Evolutionary conservation across 2,797 vertebrate genomes (phyloP), one percentile per base, ranked within the genome.

Genomic region (Halcyon badia): DNA sequence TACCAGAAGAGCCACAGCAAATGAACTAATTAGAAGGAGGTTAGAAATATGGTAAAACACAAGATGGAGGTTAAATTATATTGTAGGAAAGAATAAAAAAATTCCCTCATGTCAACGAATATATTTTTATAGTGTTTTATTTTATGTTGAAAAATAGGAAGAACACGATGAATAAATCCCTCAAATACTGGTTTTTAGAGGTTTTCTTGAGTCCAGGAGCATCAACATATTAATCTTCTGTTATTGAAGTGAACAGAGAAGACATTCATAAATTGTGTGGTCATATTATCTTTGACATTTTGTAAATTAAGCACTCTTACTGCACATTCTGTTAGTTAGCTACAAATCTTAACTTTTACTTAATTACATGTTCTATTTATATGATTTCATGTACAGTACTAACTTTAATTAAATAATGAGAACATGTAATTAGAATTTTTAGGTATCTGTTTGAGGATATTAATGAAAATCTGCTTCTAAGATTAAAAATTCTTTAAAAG

Each of bases 331-430:
- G 5, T 76, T 84, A 57, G 37, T 66, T 94, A 93, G 75, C 81
- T 70, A 77, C 13, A 69, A 60, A 79, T 77, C 14, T 25, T 64
- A 83, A 80, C 11, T 94, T 89, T 81, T 91, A 70, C 21, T 90
- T 89, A 95, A 94, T 91, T 83, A 73, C 30, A 25, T 69, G 6
- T 69, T n/a, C 25, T 80, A 88, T 87, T 91, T 82, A 77, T 64
- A 22, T 56, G 61, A 79, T 87, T 95, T 91, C 20, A 69, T 49
- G 13, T 80, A 79, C 15, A 54, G 26, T 71, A 75, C 37, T 94
- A 95, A 82, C 3, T 82, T 56, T 85, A 93, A 95, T 94, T 81
- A 96, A 75, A 71, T 83, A 80, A 84, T 82, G 90, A 88, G 31
- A 54, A 78, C 16, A 48, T 26, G 2, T 19, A 57, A 65, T 81